Evolutionary conservation across 1,140 invertebrate species (phyloP), one percentile per base, ranked within the genome.

Genomic region (Theocolax elegans): DNA sequence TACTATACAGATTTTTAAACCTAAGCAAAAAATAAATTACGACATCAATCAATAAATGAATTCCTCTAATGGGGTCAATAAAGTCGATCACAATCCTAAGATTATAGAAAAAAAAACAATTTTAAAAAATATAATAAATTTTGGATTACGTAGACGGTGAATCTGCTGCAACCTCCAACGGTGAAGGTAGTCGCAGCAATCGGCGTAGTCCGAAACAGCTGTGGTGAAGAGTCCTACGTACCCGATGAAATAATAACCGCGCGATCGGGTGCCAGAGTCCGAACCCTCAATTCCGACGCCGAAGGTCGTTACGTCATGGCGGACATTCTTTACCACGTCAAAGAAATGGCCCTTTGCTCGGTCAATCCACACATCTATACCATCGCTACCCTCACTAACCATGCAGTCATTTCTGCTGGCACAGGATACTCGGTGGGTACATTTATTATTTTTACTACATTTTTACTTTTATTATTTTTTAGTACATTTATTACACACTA

Each of bases 221-320:
- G 97, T 62, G 97, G 97, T 4, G 89, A 91, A 83, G 94, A 98
- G 73, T 91, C 90, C 58, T 98, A 97, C 83, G 96, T 98, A 1
- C 78, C 95, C 63, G 96, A 98, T 87, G 97, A 98, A 84, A 87
- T 98, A 19, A 91, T 99, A 53, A 91, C 92, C 6, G 92, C 95
- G 0, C 89, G 94, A 68, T 94, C 95, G 48, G 95, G 95, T 3
- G 90, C 91, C n/a, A 88, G 91, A 35, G 90, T 96, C 1, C 88
- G 96, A 62, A 89, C 99, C 58, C 93, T 92, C 1, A 98, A 99
- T 80, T 98, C 97, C 9, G 97, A 99, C 87, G 96, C 97, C 46
- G 97, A 99, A 86, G 97, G 97, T 0, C 86, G 97, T 25, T 92
- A 98, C 89, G 94, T 94, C 9, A 98, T 99, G 96, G 92, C 95